Evolutionary conservation across 35 echinoderm and acorn worm genomes (phyloP), one percentile per base, ranked within the genome.

Genomic region (Patiria miniata): DNA sequence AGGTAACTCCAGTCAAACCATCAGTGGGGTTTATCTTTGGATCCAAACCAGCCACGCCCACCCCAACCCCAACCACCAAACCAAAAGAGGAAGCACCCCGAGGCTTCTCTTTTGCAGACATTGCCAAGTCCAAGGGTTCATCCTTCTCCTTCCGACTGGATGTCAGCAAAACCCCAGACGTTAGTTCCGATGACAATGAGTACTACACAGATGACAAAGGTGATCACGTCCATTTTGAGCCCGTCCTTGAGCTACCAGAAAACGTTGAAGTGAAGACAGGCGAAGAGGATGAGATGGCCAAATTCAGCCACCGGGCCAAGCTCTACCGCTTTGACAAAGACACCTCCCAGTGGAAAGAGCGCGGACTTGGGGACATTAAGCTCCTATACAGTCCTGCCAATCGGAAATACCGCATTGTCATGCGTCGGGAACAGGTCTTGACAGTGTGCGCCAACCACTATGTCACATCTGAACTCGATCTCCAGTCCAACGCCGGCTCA

Each of bases 141-240:
- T 17, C 37, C 5, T 97, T 97, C 68, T 78, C 80, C 14, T 93
- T 97, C 85, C 80, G 88, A 5, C 81, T 97, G 39, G 91, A 97
- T 58, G 44, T 93, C 42, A 36, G 79, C 51, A 73, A 73, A 30
- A 28, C 29, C 14, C 65, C 6, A 36, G 12, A 36, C 51, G 39
- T 47, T 4, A 47, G 42, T 47, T 47, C 42, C 12, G 42, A 12
- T 12, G 61, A 50, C 5, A 83, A 85, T 51, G 78, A 39, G 7
- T 42, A 40, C 21, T 42, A 81, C 8, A 79, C 85, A 19, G 77
- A 93, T 22, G 91, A 91, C 51, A 88, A 93, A 18, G 73, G 80
- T 23, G 95, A 97, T 61, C 88, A 93, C 51, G 80, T 97, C 36
- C 83, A 97, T 79, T 97, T 93, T 92, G 89, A 94, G 19, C 96